These are phyloP conservation scores for Nasua narica DNA, from an alignment of 2,797 vertebrate genomes.

Conservation along the genomic window DNA sequence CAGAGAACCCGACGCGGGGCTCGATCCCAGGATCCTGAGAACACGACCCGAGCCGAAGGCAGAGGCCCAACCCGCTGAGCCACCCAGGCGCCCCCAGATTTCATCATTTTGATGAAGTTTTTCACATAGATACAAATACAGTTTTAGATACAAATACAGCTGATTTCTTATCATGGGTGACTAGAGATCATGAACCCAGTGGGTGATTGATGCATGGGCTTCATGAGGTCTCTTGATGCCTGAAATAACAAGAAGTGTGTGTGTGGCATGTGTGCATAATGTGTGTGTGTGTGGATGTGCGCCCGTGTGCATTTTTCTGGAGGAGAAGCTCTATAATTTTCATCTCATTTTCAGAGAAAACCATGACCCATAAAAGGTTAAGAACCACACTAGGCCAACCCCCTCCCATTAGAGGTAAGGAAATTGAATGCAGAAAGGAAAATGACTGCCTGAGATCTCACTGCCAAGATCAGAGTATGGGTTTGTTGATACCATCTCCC, in stretches of 20 bases:
- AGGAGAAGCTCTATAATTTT: conserved; percentile 12
- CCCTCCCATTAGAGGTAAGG: background rate
- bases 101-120: background rate
- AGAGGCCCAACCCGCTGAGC: too few relatives aligned
- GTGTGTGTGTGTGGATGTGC: background rate
- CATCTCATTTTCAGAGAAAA: conserved; percentile 10
- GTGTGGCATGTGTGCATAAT: background rate
- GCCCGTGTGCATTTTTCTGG: background rate
- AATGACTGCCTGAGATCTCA: background rate
- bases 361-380: background rate
- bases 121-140: background rate
- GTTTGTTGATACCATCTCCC: background rate
- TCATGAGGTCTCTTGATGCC: background rate
- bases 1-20: too few relatives aligned
- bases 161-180: background rate
- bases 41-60: too few relatives aligned
- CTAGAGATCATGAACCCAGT: background rate
- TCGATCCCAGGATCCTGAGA: too few relatives aligned
- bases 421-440: background rate
- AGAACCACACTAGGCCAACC: background rate
- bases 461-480: background rate
- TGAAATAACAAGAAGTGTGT: background rate
- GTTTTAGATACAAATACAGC: background rate
- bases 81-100: too few relatives aligned
- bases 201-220: background rate